phyloP scores from a whole-genome alignment of 1,140 invertebrate genomes.

The Sinonovacula constricta region DNA sequence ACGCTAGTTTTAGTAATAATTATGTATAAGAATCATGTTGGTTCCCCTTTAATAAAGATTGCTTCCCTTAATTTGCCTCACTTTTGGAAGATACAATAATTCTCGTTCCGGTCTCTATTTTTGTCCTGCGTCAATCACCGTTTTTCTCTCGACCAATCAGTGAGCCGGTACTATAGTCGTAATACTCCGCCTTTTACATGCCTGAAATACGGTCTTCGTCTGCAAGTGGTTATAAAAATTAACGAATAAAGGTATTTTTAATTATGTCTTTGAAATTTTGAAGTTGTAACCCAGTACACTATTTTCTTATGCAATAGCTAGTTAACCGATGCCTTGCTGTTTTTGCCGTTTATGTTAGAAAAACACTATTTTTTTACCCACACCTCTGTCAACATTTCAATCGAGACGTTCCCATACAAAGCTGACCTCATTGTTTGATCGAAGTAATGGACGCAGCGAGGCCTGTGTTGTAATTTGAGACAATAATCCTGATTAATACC shows the following conservation, averaged over 20 bases:
- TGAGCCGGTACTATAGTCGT: neutral
- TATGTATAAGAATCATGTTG: too few species aligned
- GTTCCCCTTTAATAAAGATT: too few species aligned
- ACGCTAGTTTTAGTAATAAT: too few species aligned
- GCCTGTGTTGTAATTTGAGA: neutral
- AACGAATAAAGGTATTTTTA: neutral
- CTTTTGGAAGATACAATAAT: too few species aligned
- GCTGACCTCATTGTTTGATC: slow-evolving; percentile 15
- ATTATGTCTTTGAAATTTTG: neutral
- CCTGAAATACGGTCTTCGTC: neutral
- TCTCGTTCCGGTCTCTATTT: too few species aligned
- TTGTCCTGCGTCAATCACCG: too few species aligned
- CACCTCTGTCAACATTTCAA: neutral
- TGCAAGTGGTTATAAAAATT: neutral
- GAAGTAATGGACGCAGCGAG: slow-evolving; percentile 22
- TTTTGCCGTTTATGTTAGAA: neutral
- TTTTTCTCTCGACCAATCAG: neutral
- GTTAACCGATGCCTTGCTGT: neutral
- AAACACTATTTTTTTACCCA: neutral
- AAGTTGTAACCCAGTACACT: neutral
- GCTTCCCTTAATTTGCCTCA: too few species aligned
- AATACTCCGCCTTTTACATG: neutral
- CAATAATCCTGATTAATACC: neutral
- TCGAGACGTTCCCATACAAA: neutral
- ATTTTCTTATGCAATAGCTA: neutral